A percentile compares a stretch with the other conserved stretches of the same genome.
These are phyloP conservation scores for Siniperca scherzeri DNA, from an alignment of 2,797 vertebrate genomes.

Conservation along the genomic window DNA sequence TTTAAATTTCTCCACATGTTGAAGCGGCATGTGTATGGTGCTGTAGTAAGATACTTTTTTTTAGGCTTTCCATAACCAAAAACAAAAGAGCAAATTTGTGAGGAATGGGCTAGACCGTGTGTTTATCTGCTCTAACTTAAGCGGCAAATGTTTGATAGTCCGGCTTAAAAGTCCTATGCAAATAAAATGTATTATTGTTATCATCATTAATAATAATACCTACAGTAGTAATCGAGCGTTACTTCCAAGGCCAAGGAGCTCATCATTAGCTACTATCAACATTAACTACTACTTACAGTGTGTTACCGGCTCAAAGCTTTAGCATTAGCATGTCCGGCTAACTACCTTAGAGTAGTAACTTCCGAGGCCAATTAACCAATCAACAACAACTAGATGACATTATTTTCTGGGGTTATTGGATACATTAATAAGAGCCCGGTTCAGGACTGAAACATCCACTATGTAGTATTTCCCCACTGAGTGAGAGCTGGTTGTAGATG, in stretches of 20 bases:
- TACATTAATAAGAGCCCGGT: not conserved
- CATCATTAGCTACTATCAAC: not conserved
- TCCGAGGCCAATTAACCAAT: not conserved
- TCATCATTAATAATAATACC: not conserved
- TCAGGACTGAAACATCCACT: not conserved
- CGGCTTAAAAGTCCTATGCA: not conserved
- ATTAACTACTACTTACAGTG: not conserved
- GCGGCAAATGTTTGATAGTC: no score
- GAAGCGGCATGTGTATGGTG: not conserved
- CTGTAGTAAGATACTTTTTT: not conserved
- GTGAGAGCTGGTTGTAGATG: not conserved
- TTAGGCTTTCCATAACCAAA: not conserved
- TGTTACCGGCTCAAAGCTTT: not conserved
- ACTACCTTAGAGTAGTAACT: not conserved
- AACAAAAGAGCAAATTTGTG: not conserved
- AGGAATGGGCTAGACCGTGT: not conserved
- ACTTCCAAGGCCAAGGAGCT: not conserved
- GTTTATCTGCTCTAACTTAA: not conserved
- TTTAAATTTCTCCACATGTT: not conserved
- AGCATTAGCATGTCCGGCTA: not conserved
- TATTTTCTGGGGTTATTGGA: not conserved
- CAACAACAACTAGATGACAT: not conserved
- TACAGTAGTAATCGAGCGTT: not conserved
- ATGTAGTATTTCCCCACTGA: not conserved
- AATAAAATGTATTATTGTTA: not conserved